Evolutionary conservation across 2,888 invertebrate species (phyloP).

Genomic region (Oxytorus armatus): DNA sequence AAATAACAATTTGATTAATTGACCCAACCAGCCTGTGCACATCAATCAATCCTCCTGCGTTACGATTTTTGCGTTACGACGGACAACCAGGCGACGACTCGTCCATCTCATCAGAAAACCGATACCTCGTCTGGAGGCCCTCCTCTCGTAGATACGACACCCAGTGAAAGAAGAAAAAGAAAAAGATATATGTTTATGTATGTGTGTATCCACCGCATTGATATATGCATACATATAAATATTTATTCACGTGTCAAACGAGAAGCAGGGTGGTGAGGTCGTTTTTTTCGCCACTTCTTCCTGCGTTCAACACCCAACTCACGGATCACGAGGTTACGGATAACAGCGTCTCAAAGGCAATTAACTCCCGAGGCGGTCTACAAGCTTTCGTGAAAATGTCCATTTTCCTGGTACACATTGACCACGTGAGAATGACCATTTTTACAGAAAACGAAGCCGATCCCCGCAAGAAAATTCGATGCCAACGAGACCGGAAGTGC

Average conservation of each 20-base stretch:
- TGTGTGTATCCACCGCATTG: background rate
- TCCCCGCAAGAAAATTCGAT: background rate
- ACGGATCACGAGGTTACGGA: too few species aligned
- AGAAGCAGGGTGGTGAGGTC: background rate
- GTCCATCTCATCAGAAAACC: slow-evolving; percentile 73
- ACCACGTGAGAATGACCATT: background rate
- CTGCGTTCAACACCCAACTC: background rate
- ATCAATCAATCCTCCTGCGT: background rate
- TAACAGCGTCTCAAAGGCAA: too few species aligned
- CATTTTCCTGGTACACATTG: background rate
- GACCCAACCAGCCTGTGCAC: background rate
- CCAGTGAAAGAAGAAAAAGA: too few species aligned
- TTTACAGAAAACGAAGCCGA: background rate
- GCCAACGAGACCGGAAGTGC: background rate
- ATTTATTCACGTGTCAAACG: background rate
- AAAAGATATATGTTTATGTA: slow-evolving; percentile 6
- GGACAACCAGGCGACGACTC: slow-evolving; percentile 77
- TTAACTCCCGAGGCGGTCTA: background rate
- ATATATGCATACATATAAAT: background rate
- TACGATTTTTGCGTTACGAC: slow-evolving; percentile 64
- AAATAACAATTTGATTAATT: background rate
- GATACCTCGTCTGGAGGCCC: slow-evolving; percentile 69
- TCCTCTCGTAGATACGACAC: slow-evolving; percentile 65
- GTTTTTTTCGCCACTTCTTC: slow-evolving; percentile 5
- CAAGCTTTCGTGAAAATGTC: background rate